Evolutionary conservation across 2,888 invertebrate genomes (phyloP), one percentile per base, ranked within the genome.

Genomic region (Synanthedon myopaeformis): DNA sequence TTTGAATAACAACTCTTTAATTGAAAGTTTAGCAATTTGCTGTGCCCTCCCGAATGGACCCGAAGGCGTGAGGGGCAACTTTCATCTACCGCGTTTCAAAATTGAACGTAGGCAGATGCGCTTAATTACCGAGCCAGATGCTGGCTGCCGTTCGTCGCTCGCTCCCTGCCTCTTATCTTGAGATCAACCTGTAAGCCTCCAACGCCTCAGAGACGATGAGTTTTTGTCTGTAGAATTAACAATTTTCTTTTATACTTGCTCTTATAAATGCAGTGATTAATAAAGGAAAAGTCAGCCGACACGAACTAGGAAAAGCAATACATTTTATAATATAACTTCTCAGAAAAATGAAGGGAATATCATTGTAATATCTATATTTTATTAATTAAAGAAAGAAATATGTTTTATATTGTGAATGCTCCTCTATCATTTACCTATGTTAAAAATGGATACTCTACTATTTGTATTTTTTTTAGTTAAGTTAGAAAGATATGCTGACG

Each of bases 1-100:
- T 83, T 83, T 82, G 82, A 85, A 82, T 85, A 87, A 84, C 86
- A 86, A 84, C 86, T 87, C 86, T 87, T 86, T 87, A 86, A 86
- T 87, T 84, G 87, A 87, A 87, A 87, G 86, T 87, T 86, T 84
- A 84, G 86, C 85, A 86, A 86, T 87, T 87, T 86, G 85, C 83
- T 82, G 79, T 81, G 81, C 81, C 85, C 83, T 79, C 77, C 73
- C 73, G 79, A 85, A 84, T 83, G 87, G 84, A 84, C 85, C 83
- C 80, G 75, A 76, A 75, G 79, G 79, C 72, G 78, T 68, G 57
- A 61, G 66, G 70, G 83, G 75, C 80, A 83, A 82, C 81, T 72
- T 76, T 81, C 82, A 81, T 82, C 86, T 76, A 74, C 78, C 75
- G 77, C 79, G 81, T 74, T 84, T 82, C 86, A 84, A 87, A 87